Evolutionary conservation across 1,140 invertebrate species (phyloP), one percentile per base, ranked within the genome.

Genomic region (Leptinotarsa lineolata): DNA sequence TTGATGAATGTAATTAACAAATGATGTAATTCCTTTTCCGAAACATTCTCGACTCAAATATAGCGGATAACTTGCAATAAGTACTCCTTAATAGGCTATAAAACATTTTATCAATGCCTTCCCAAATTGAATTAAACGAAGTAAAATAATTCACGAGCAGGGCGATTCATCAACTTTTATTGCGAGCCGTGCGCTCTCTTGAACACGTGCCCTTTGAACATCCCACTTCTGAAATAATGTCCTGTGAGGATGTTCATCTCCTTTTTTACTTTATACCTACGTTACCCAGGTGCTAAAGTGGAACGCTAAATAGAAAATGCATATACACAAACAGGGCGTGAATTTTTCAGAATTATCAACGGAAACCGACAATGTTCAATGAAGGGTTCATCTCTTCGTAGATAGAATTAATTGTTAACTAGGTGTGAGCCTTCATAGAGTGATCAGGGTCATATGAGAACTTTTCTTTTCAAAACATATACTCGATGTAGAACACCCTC

Each of bases 61-160:
- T n/a, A 54, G 48, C 15, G 3, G 13, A 54, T 18, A 13, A 54
- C 15, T n/a, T 16, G 6, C 48, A 39, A 39, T 39, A 39, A 2
- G 48, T 18, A 16, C 2, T 12, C 48, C 48, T 16, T 54, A 54
- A 54, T 54, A 15, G 16, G 48, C 48, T 54, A 54, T 54, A 54
- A 54, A 54, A 54, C 48, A n/a, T 18, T 16, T 12, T 54, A n/a
- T 54, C 16, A 54, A 3, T 54, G 48, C 13, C 48, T 54, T 54
- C 48, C 48, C 48, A 54, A 54, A 54, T 54, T 54, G 48, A 54
- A 54, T 54, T 54, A 54, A 54, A 54, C 16, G 48, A n/a, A 54
- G 15, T 18, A 16, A 39, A 54, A 54, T 54, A 54, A 54, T 54
- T 54, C 48, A 18, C 2, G 6, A 54, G 16, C 48, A 54, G n/a